Evolutionary conservation across 2,888 invertebrate species (phyloP), one percentile per base, ranked within the genome.

Genomic region (Drosophila gaucha): DNA sequence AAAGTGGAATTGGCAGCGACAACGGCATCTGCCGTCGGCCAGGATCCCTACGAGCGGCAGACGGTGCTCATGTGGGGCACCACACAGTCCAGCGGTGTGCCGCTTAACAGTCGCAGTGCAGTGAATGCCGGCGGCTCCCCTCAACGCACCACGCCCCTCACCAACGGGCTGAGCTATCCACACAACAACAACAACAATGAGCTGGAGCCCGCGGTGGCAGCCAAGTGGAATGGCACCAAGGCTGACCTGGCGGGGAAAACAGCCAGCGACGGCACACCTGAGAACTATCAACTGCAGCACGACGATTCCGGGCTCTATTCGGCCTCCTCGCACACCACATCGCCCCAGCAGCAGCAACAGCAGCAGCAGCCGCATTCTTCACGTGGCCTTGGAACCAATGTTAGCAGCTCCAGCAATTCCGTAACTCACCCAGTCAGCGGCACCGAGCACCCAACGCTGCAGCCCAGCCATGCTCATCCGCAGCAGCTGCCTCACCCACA

Each of bases 11-110:
- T 88, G 12, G 80, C 90, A 6, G 77, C 86, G 2, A 65, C 90
- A 0, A 30, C 84, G 1, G 59, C 59, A 0, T 44, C 60, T 0
- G 26, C 65, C 1, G 59, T 56, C 3, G 33, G 63, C 5, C 90
- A 91, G 20, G 91, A 91, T 74, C 91, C 90, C 5, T 91, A 92
- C 66, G 93, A 93, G 78, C 93, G 98, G 41, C 97, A 98, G 92
- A 98, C 97, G 10, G 98, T 97, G 54, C 94, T 98, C 39, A 97
- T 98, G 97, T 98, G 97, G 97, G 97, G 97, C 20, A 93, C 94
- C 3, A 93, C 94, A 0, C 67, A 93, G 92, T 85, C 89, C 36
- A 87, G 87, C 38, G 89, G 67, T 65, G 93, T 93, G 74, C 93
- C 90, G 5, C 74, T 90, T 1, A 89, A 89, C 33, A 93, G 92